Evolutionary conservation across 53 echinoderm and acorn worm genomes (phyloP).

Genomic region (Luidia sarsii): DNA sequence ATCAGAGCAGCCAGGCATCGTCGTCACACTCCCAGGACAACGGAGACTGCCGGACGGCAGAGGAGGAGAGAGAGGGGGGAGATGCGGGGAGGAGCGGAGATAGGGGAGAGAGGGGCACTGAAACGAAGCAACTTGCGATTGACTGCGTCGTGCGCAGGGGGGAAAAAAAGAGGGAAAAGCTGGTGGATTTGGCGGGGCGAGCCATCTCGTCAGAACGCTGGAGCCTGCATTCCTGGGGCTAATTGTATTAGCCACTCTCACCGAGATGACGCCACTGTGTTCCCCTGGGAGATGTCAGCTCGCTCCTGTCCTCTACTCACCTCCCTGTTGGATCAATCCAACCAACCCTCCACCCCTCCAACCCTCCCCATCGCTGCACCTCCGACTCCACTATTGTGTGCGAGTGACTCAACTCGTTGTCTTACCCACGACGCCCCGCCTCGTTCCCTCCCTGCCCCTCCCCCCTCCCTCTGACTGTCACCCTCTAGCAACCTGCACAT

Average conservation of each 20-base stretch:
- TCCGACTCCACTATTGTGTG: background rate
- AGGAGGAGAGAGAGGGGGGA: background rate
- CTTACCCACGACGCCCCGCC: background rate
- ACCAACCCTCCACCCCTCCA: too few species aligned
- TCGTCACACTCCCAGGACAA: background rate
- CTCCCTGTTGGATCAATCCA: too few species aligned
- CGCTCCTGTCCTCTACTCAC: slow-evolving; percentile 41
- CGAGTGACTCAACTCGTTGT: slow-evolving; percentile 37
- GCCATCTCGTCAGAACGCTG: slow-evolving; percentile 45
- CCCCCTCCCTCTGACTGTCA: background rate
- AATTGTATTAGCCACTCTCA: slow-evolving; percentile 52
- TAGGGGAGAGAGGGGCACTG: background rate
- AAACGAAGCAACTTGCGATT: background rate
- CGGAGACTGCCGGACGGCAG: slow-evolving; percentile 10
- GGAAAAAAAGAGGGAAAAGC: slow-evolving; percentile 16
- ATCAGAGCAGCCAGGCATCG: slow-evolving; percentile 31
- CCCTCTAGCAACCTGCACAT: background rate
- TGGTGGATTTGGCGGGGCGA: slow-evolving; percentile 39
- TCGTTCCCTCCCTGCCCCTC: background rate
- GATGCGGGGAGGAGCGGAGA: background rate
- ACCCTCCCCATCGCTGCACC: too few species aligned
- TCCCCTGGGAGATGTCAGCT: slow-evolving; percentile 40
- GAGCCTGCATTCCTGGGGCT: slow-evolving; percentile 53
- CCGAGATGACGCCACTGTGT: slow-evolving; percentile 29
- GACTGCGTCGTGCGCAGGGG: slow-evolving; percentile 18